Evolutionary conservation across 2,888 invertebrate species (phyloP).

Genomic region (Cephus runcator): DNA sequence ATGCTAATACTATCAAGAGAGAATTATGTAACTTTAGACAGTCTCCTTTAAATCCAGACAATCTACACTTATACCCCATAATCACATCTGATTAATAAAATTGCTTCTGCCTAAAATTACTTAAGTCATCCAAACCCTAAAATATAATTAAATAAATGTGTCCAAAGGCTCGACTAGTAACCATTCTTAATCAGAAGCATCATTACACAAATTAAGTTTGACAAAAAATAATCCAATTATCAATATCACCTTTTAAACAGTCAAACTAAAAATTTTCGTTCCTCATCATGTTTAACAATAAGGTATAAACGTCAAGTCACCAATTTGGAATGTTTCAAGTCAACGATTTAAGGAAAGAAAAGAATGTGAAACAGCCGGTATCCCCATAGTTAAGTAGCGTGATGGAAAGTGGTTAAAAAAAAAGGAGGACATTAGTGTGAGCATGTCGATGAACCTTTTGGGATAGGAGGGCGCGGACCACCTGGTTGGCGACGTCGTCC

Average conservation of each 20-base stretch:
- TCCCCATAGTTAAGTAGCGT: no score
- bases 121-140: not conserved
- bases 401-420: not conserved
- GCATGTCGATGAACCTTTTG: slow-evolving; percentile 75
- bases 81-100: not conserved
- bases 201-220: not conserved
- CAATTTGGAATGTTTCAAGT: no score
- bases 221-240: no score
- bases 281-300: no score
- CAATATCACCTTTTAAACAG: no score
- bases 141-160: not conserved
- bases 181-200: not conserved
- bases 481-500: slow-evolving; percentile 86
- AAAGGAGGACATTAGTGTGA: slow-evolving; percentile 10
- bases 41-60: not conserved
- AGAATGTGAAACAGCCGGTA: no score
- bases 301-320: no score
- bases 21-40: not conserved
- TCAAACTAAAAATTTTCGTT: no score
- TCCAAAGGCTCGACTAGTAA: not conserved
- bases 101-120: not conserved
- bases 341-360: no score
- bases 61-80: not conserved
- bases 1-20: not conserved
- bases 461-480: slow-evolving; percentile 83